Base-by-base conservation (phyloP, 2,888 invertebrate species). In the Osmoderma eremita region DNA sequence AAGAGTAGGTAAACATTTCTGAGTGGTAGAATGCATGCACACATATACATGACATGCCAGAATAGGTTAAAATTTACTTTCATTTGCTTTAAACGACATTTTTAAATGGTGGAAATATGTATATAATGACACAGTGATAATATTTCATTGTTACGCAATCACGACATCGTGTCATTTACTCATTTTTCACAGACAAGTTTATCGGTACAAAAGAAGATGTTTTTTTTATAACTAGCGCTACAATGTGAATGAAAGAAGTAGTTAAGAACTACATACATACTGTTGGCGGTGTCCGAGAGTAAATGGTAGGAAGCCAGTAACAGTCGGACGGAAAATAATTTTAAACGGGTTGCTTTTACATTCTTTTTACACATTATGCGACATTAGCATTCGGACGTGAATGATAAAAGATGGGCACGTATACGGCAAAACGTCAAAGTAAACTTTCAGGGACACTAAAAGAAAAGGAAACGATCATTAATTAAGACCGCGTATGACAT, bases 401-500 rank as follows among this genome's bases (percentile, higher is more conserved):
- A 30, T 30, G 30, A 30, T 30, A 30, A 30, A 30, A 30, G 30
- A 30, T 30, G 3, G 30, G 30, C 30, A 30, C 30, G 5, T 30
- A 30, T 30, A 30, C 10, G 5, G 38, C 12, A 18, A 17, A 53
- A 20, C 53, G 53, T 53, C 53, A 38, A 53, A 53, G 18, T 20
- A 10, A 18, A 38, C 38, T 17, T 36, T 24, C 17, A 3, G 10
- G 8, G 13, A 12, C 8, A 36, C 10, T 53, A 53, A 30, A 30
- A 36, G 13, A 36, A 1, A 24, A 51, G 36, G 8, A 24, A 22
- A 38, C 18, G 36, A 18, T 6, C 38, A 4, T 53, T 53, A 53
- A 53, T 53, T 53, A 53, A 38, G 38, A 38, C n/a, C 12, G 20
- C 17, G 15, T 38, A 53, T 53, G 53, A 53, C 38, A 38, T 53